Conservation (phyloP, 1,140 invertebrate species). For the Drosophila sechellia region DNA sequence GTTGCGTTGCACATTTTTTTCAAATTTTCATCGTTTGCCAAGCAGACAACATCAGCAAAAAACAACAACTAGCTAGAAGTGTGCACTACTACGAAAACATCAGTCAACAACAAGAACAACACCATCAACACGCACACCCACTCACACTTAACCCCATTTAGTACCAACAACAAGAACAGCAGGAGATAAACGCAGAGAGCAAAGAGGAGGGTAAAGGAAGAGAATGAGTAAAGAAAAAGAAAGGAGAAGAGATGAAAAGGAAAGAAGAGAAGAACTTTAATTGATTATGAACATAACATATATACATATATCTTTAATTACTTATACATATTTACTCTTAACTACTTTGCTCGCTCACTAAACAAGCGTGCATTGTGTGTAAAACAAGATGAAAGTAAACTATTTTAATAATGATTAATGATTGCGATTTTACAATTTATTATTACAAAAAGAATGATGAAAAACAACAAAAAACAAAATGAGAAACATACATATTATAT, state of each 20-base stretch:
- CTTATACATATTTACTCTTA: conserved; percentile 77
- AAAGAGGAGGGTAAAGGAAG: conserved; percentile 4
- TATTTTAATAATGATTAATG: conserved; percentile 74
- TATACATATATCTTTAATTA: conserved; percentile 62
- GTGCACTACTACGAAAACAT: conserved; percentile 29
- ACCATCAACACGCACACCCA: conserved; percentile 54
- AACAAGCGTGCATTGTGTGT: conserved; percentile 51
- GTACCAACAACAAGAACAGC: conserved; percentile 37
- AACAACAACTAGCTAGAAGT: conserved; percentile 34
- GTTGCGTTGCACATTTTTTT: conserved; percentile 81
- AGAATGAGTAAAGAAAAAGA: conserved; percentile 6
- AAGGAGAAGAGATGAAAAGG: conserved; percentile 7
- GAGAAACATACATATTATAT: conserved; percentile 69
- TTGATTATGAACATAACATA: conserved; percentile 75
- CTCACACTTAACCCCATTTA: conserved; percentile 39
- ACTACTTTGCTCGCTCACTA: conserved; percentile 56
- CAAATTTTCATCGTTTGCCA: conserved; percentile 79
- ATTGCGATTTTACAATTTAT: conserved; percentile 81
- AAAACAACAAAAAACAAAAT: conserved; percentile 46
- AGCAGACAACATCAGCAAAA: conserved; percentile 66
- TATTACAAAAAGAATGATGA: conserved; percentile 60
- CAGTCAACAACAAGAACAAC: conserved; percentile 41
- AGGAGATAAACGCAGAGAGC: conserved; percentile 21
- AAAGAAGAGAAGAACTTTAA: conserved; percentile 58
- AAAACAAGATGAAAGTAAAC: conserved; percentile 65